Percentiles rank a stretch among this genome's conserved stretches.
Conservation (phyloP, 2,797 vertebrate genomes). For the Lagorchestes hirsutus region DNA sequence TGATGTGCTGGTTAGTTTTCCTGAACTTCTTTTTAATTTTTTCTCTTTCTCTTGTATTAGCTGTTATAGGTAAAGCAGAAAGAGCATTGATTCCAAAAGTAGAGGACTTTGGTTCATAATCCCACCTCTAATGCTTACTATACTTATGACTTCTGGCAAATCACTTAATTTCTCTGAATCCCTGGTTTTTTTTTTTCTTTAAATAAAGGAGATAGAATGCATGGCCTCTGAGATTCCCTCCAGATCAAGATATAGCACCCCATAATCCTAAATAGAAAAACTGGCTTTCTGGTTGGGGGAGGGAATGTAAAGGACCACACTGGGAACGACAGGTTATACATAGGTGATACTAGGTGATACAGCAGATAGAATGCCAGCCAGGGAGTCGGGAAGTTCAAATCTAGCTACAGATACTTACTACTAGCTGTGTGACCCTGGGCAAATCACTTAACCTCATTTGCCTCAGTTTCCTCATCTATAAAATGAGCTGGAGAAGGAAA, state of each 20-base stretch:
- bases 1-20: neutral
- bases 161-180: neutral
- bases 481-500: neutral
- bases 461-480: neutral
- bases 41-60: neutral
- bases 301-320: too few species aligned
- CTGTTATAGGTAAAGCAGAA: neutral
- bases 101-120: accelerated
- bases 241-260: neutral
- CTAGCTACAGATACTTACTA: neutral
- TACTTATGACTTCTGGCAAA: neutral
- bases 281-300: neutral
- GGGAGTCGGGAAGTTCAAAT: neutral
- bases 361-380: neutral
- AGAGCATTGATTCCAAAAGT: neutral
- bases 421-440: neutral
- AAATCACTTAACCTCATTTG: neutral
- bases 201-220: neutral
- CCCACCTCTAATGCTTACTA: accelerated
- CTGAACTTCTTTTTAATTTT: neutral
- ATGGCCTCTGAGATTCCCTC: neutral
- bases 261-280: neutral
- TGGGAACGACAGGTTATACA: neutral
- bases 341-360: neutral
- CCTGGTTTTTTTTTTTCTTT: neutral